A percentile compares a stretch with the other conserved stretches of the same genome.
Conservation (phyloP, 2,113 vertebrate species). For the Pygoscelis antarcticus region DNA sequence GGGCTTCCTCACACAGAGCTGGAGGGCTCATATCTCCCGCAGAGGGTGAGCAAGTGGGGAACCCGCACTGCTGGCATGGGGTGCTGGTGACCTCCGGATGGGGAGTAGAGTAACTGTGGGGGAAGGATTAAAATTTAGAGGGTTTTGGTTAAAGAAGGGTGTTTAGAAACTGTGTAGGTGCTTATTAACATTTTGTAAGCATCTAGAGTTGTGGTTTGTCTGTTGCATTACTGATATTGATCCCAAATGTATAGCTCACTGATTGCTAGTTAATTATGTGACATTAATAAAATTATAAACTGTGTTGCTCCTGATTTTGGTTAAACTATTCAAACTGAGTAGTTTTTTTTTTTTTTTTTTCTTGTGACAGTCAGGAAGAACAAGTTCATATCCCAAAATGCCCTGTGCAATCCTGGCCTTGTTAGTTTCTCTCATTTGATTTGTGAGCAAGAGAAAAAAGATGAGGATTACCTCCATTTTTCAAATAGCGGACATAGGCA, state of each 20-base stretch:
- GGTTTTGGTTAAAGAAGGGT: background rate
- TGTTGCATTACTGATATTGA: background rate
- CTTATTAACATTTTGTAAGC: background rate
- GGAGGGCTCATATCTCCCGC: background rate
- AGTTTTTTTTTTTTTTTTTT: background rate
- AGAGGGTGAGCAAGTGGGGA: background rate
- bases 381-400: background rate
- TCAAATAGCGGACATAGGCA: background rate
- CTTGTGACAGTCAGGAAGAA: background rate
- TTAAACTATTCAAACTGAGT: background rate
- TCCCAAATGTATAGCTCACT: background rate
- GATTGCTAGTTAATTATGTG: background rate
- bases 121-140: background rate
- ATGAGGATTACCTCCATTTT: background rate
- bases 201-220: background rate
- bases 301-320: background rate
- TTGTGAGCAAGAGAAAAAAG: background rate
- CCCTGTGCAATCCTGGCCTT: background rate
- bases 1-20: background rate
- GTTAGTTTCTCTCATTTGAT: background rate
- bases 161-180: background rate
- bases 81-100: accelerated
- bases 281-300: background rate
- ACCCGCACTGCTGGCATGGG: background rate
- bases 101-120: background rate